These are phyloP conservation scores for Cariama cristata DNA, from an alignment of 2,113 vertebrate species.

Conservation along the genomic window DNA sequence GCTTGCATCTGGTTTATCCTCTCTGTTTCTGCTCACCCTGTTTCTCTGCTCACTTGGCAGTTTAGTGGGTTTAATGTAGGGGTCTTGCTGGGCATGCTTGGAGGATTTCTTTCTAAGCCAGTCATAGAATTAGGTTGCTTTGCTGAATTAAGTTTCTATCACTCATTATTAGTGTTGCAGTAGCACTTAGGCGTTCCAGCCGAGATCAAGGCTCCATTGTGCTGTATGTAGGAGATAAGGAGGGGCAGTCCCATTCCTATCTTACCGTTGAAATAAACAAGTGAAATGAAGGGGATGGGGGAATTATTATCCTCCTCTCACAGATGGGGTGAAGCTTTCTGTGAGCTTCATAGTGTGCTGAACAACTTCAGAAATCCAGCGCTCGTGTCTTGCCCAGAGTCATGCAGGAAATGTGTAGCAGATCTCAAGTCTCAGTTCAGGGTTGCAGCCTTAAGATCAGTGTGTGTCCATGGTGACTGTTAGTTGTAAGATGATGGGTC, in stretches of 20 bases:
- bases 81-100: background rate
- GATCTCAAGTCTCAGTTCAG: background rate
- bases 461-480: background rate
- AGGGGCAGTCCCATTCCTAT: background rate
- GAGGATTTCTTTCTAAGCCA: background rate
- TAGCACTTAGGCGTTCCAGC: background rate
- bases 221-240: slow-evolving; percentile 37
- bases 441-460: background rate
- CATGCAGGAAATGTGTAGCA: background rate
- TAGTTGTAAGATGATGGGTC: background rate
- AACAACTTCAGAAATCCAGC: slow-evolving; percentile 15
- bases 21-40: background rate
- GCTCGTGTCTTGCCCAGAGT: background rate
- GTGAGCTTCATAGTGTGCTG: background rate
- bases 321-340: slow-evolving; percentile 4
- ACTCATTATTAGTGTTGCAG: background rate
- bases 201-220: slow-evolving; percentile 22
- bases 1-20: background rate
- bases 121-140: background rate
- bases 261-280: slow-evolving; percentile 39
- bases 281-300: background rate
- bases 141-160: background rate
- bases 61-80: background rate
- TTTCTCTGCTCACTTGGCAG: background rate
- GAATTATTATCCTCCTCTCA: background rate